A percentile compares a stretch with the other conserved stretches of the same genome.
These are phyloP conservation scores for Papilio machaon DNA, from an alignment of 1,140 invertebrate genomes.

Conservation along the genomic window DNA sequence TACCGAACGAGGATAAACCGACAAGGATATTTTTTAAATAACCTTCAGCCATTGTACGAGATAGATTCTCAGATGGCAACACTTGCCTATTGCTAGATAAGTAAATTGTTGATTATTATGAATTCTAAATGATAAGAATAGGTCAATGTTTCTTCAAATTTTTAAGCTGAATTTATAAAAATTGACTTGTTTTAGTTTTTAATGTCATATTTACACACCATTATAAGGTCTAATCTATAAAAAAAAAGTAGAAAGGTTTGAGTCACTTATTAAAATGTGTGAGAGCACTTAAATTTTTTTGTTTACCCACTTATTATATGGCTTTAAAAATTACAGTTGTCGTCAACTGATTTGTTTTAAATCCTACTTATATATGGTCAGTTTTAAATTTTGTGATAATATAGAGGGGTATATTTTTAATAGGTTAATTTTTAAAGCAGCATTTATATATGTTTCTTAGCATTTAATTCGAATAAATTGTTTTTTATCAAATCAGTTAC, in stretches of 20 bases:
- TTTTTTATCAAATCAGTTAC: no score
- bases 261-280: not conserved
- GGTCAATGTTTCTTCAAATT: not conserved
- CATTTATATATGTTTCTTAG: no score
- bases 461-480: no score
- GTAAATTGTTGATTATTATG: not conserved
- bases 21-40: slow-evolving; percentile 78
- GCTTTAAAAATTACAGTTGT: not conserved
- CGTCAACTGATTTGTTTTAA: not conserved
- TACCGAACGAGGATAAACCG: slow-evolving; percentile 74
- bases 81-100: not conserved
- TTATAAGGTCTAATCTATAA: not conserved
- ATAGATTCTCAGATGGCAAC: not conserved
- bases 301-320: slow-evolving; percentile 8
- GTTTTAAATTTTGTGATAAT: slow-evolving; percentile 20
- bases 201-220: not conserved
- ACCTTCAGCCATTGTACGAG: slow-evolving; percentile 7
- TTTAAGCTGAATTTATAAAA: not conserved
- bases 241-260: not conserved
- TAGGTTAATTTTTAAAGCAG: no score
- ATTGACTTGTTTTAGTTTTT: not conserved
- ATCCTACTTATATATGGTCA: not conserved
- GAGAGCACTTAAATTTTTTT: slow-evolving; percentile 6
- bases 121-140: not conserved
- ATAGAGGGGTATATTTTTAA: not conserved